Evolutionary conservation across 2,888 invertebrate species (phyloP), one percentile per base, ranked within the genome.

Genomic region (Hirtodrosophila duncani): DNA sequence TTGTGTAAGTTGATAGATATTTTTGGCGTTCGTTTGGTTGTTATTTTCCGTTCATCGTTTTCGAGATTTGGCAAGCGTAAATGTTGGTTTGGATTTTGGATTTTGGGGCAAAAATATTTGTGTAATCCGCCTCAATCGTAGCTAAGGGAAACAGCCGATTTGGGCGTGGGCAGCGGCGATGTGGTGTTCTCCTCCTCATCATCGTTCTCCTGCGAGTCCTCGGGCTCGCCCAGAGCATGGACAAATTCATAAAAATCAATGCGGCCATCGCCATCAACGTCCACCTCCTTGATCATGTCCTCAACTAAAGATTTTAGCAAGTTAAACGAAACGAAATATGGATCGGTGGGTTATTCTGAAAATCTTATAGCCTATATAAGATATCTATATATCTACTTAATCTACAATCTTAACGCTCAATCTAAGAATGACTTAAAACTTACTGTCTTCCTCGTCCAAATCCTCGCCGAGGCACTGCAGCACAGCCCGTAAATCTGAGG

Each of bases 281-380:
- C 97, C 4, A 97, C 97, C 88, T 97, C 97, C 83, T 96, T 95
- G 82, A 97, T 97, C 96, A 97, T 97, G 84, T 97, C 96, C 86
- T 97, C 96, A 87, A 97, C 96, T 96, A 11, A 26, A 3, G n/a
- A 16, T 29, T 7, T 17, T 10, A 17, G 13, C 8, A 33, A 11
- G n/a, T n/a, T 3, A 14, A n/a, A 17, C 26, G 21, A 3, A 39
- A 7, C 10, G 9, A 4, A n/a, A 5, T 14, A 24, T 3, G 13
- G 8, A 49, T 5, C 6, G 7, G 6, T n/a, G 8, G 26, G 3
- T n/a, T 13, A 17, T n/a, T n/a, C 16, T 2, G 10, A 9, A 9
- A 3, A n/a, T 26, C 7, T 4, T n/a, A 3, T 3, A 17, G 9
- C 26, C 20, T 7, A 6, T 5, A 20, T 20, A 7, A 20, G 7